Conservation (phyloP, 2,888 invertebrate species). For the Brenthis hecate region DNA sequence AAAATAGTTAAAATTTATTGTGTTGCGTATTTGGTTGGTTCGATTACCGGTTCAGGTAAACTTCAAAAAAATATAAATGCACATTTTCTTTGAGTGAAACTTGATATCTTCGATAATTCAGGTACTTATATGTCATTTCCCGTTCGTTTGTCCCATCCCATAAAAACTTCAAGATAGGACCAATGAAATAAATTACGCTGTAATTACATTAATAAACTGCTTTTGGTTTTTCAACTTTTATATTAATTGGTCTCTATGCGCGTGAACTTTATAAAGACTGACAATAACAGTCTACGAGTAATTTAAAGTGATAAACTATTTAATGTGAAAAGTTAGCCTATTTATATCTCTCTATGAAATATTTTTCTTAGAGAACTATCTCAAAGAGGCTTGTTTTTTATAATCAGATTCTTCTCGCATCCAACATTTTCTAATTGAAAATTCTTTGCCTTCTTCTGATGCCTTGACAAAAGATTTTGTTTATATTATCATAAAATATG, state of each 20-base stretch:
- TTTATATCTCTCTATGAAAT: neutral
- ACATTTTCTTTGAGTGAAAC: no score
- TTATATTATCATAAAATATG: slow-evolving; percentile 5
- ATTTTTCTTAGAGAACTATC: neutral
- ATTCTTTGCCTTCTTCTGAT: neutral
- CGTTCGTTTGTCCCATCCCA: no score
- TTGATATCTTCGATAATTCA: no score
- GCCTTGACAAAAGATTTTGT: slow-evolving; percentile 3
- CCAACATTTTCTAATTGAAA: slow-evolving; percentile 10
- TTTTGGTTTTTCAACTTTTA: no score
- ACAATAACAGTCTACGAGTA: neutral
- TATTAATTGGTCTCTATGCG: neutral
- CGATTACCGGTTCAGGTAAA: no score
- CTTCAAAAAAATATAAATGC: no score
- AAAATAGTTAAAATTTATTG: no score
- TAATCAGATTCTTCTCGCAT: slow-evolving; percentile 9
- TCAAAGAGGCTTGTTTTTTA: neutral
- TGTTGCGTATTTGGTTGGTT: no score
- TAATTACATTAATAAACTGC: no score
- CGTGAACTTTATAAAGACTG: neutral
- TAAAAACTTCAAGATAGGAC: no score
- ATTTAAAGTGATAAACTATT: neutral
- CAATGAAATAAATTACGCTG: no score
- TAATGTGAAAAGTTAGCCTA: slow-evolving; percentile 5
- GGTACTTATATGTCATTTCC: no score